Base-by-base conservation (phyloP, 1,140 invertebrate genomes). In the Heliconius hewitsoni region DNA sequence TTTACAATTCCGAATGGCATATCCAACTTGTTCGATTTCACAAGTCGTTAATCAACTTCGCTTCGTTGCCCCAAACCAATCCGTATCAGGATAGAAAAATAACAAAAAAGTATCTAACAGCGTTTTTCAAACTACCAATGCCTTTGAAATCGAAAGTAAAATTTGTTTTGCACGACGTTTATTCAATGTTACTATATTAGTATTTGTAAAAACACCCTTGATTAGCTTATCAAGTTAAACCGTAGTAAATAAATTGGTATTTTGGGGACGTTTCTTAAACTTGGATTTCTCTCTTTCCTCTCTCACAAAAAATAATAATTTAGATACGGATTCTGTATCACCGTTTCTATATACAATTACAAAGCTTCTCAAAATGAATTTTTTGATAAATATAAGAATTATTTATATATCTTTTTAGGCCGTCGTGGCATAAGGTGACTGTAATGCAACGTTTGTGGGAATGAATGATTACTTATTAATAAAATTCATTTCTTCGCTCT, bases 31-130 rank as follows among this genome's bases (percentile, higher is more conserved):
- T 42, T 42, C 5, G 37, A 72, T 72, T 72, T 72, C 71, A 72
- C 71, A 19, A 72, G 34, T 42, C 34, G 71, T 39, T 72, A 39
- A 72, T 72, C 71, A 72, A 72, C 71, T 72, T 42, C n/a, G 37
- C 71, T n/a, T n/a, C 71, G 37, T 27, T 72, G 19, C 18, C 34
- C 13, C 8, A n/a, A 72, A 72, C 71, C 71, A 72, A 66, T 66
- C 60, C 27, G 27, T 66, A 46, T 46, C 42, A 66, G 60, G 60
- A 13, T 66, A 66, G 27, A 66, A 66, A 66, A 66, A 27, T 27
- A 66, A 8, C 27, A 5, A 13, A 66, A 66, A 66, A 66, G 60
- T 66, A 66, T 9, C 50, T 52, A 18, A 18, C 23, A 66, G 60
- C 23, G 60, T 66, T 27, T 57, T 66, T 23, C 27, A 66, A 66